phyloP scores from a whole-genome alignment of 2,113 vertebrate genomes.

The Oryzias woworae region DNA sequence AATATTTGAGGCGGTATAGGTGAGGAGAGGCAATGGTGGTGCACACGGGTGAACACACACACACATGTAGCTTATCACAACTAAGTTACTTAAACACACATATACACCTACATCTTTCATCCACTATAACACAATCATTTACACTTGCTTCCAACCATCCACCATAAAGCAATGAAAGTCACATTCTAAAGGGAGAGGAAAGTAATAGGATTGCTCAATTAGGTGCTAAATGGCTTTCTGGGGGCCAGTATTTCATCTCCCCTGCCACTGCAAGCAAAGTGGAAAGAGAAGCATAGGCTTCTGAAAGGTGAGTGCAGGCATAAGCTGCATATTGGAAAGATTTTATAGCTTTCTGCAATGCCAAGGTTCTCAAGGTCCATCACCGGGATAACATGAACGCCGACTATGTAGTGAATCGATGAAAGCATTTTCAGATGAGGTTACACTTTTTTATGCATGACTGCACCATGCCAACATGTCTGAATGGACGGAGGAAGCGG shows the following conservation, averaged over 20 bases:
- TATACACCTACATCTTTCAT: constrained; percentile 35
- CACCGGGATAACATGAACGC: constrained; percentile 42
- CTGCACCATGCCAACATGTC: constrained; percentile 23
- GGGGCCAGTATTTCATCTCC: constrained; percentile 79
- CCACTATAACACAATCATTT: constrained; percentile 65
- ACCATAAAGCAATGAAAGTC: constrained; percentile 72
- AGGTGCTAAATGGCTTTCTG: constrained; percentile 82
- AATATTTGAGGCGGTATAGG: constrained; percentile 49
- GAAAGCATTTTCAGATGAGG: constrained; percentile 28
- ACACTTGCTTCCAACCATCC: constrained; percentile 59
- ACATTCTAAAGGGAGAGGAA: constrained; percentile 75
- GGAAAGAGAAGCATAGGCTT: constrained; percentile 62
- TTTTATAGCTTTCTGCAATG: constrained; percentile 65
- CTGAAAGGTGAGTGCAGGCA: constrained; percentile 68
- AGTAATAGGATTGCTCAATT: constrained; percentile 84
- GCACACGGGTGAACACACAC: constrained; percentile 21
- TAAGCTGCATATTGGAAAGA: constrained; percentile 72
- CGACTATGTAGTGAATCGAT: constrained; percentile 47
- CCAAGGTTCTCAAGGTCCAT: constrained; percentile 48
- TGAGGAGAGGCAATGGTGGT: constrained; percentile 37
- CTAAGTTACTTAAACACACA: constrained; percentile 68
- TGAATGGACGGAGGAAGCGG: constrained; percentile 31
- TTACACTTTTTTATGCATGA: constrained; percentile 39
- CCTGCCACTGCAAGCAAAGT: constrained; percentile 73
- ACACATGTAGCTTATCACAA: constrained; percentile 42